Evolutionary conservation across 1,140 invertebrate species (phyloP), one percentile per base, ranked within the genome.

Genomic region (Acromyrmex echinatior): DNA sequence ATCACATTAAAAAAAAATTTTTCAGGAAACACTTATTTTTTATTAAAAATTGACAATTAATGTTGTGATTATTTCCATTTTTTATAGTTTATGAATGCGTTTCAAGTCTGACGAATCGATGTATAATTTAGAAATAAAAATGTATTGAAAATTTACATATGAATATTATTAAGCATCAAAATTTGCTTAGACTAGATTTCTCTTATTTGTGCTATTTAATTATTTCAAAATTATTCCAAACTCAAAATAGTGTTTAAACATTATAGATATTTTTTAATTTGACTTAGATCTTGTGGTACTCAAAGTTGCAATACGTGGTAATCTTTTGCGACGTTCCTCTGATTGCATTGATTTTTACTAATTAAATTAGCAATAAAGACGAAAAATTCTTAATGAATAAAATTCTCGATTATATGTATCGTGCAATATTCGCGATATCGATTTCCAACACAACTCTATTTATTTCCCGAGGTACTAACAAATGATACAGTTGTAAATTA

Each of bases 401-500:
- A 35, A 6, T 80, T 18, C 16, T 35, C 0, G 39, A 80, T 70
- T 45, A 25, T 51, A 14, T 21, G 9, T 45, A 45, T 10, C 39
- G 28, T n/a, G 39, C 16, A 45, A 74, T 56, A 74, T 25, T 18
- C n/a, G 12, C 39, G 58, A 49, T 79, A 79, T 65, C 18, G 16
- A 65, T 58, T 45, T 7, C n/a, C 10, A 9, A 28, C 5, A 16
- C 12, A 51, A 39, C 28, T 31, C 35, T 39, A 21, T 16, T 58
- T 45, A 25, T 28, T 81, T 70, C 5, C 18, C n/a, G 28, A 31
- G 25, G 12, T 10, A 65, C 16, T 28, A 49, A 63, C 39, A 21
- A 77, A 31, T 63, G n/a, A 28, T 25, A 25, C 25, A n/a, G 21
- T 62, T n/a, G 21, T 63, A 58, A 18, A 56, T 81, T 81, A 58